Conservation (phyloP, 2,113 vertebrate genomes). For the Nettapus auritus region DNA sequence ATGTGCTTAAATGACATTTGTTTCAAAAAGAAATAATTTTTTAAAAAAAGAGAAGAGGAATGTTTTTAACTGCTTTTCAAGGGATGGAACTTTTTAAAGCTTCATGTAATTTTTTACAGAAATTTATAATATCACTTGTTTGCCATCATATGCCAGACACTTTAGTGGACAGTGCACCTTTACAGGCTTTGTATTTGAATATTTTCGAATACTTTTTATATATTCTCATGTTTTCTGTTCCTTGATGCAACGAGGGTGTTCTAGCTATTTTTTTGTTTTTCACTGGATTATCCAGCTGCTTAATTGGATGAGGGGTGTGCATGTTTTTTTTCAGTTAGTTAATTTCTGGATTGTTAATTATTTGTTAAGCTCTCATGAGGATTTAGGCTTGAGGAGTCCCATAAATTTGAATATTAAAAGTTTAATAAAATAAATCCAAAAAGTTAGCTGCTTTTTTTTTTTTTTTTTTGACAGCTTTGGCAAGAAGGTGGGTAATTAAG, state of each 20-base stretch:
- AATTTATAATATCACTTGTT: not conserved
- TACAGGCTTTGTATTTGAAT: not conserved
- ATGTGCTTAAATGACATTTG: not conserved
- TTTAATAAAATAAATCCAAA: conserved; percentile 54
- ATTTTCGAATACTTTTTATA: not conserved
- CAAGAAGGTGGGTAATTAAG: conserved; percentile 28
- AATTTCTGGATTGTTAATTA: conserved; percentile 61
- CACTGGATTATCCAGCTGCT: conserved; percentile 37
- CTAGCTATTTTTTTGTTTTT: not conserved
- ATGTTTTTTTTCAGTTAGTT: conserved; percentile 41
- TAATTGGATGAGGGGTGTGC: conserved; percentile 35
- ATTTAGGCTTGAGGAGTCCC: conserved; percentile 43
- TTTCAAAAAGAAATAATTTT: not conserved
- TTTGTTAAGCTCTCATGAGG: conserved; percentile 54
- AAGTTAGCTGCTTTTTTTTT: conserved; percentile 4
- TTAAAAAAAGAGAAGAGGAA: too few relatives aligned
- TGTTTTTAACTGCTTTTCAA: not conserved
- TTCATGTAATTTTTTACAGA: not conserved
- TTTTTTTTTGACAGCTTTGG: conserved; percentile 42
- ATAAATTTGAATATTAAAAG: conserved; percentile 55
- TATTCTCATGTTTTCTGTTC: not conserved
- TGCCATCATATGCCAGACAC: not conserved
- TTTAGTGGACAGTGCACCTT: not conserved
- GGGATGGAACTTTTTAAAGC: not conserved
- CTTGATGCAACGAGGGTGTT: not conserved